A percentile compares a stretch with the other conserved stretches of the same genome.
These are phyloP conservation scores for Hypomecis atomaria DNA, from an alignment of 2,888 invertebrate genomes.

Conservation along the genomic window DNA sequence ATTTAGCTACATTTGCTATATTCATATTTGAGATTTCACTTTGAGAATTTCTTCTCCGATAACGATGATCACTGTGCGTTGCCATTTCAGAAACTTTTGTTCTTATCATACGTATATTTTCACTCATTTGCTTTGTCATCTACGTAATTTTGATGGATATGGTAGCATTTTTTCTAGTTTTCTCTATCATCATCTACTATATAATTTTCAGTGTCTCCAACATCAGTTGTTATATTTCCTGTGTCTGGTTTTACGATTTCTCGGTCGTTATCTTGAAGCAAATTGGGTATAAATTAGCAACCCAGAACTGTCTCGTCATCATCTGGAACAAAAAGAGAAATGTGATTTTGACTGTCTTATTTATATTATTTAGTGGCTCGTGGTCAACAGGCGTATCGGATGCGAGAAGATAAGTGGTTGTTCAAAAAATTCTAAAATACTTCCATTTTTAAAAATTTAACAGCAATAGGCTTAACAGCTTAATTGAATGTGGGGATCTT, in stretches of 20 bases:
- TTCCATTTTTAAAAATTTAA: no score
- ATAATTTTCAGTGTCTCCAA: constrained; percentile 1
- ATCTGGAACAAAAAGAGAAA: constrained; percentile 60
- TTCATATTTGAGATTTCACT: constrained; percentile 35
- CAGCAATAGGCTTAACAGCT: no score
- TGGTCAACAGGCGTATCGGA: constrained; percentile 2
- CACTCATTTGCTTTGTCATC: constrained; percentile 13
- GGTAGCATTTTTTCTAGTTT: constrained; percentile 23
- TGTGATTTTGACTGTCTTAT: constrained; percentile 7
- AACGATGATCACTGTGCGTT: constrained; percentile 17
- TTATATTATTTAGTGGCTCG: neutral
- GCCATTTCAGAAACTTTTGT: constrained; percentile 29
- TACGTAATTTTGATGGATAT: constrained; percentile 4
- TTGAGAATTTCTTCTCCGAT: constrained; percentile 27
- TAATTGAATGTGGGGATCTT: no score
- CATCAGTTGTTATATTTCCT: constrained; percentile 37
- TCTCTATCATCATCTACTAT: constrained; percentile 4
- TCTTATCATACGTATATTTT: neutral
- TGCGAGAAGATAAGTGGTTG: no score
- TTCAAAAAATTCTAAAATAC: no score
- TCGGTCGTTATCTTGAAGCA: constrained; percentile 28
- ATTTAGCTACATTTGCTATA: constrained; percentile 51
- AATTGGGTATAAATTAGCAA: constrained; percentile 41
- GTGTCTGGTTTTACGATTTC: constrained; percentile 33
- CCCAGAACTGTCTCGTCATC: constrained; percentile 44